phyloP scores from a whole-genome alignment of 2,797 vertebrate species.

The Zonotrichia albicollis region DNA sequence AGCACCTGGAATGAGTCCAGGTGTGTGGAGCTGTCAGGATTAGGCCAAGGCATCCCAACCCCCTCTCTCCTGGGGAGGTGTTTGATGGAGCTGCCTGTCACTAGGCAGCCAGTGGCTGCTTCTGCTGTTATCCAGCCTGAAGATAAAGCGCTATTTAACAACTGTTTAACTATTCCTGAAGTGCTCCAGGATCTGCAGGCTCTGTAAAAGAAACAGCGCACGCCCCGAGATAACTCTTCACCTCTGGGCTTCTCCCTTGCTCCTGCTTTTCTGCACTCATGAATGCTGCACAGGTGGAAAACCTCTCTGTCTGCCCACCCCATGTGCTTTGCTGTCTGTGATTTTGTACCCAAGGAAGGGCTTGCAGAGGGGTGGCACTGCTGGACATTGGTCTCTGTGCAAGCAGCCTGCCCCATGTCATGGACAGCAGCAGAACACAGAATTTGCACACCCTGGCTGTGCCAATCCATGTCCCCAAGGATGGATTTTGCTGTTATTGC shows the following conservation, averaged over 20 bases:
- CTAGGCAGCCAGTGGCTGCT: background rate
- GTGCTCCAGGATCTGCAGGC: background rate
- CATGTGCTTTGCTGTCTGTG: rapidly evolving
- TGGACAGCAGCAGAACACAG: background rate
- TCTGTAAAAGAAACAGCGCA: background rate
- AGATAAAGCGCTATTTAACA: slow-evolving; percentile 30
- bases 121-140: background rate
- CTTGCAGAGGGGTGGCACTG: rapidly evolving
- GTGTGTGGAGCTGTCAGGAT: background rate
- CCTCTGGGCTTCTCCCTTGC: background rate
- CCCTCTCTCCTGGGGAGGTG: background rate
- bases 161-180: slow-evolving; percentile 1
- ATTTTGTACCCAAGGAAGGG: background rate
- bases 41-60: background rate
- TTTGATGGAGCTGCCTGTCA: background rate
- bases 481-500: background rate
- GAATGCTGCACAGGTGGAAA: background rate
- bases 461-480: background rate
- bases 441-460: background rate
- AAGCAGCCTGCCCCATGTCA: rapidly evolving
- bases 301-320: background rate
- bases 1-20: background rate
- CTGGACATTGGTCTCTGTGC: background rate
- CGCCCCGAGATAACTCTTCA: background rate
- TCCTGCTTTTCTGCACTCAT: rapidly evolving